Evolutionary conservation across 2,113 vertebrate species (phyloP).

Genomic region (Rhabdomys dilectus): DNA sequence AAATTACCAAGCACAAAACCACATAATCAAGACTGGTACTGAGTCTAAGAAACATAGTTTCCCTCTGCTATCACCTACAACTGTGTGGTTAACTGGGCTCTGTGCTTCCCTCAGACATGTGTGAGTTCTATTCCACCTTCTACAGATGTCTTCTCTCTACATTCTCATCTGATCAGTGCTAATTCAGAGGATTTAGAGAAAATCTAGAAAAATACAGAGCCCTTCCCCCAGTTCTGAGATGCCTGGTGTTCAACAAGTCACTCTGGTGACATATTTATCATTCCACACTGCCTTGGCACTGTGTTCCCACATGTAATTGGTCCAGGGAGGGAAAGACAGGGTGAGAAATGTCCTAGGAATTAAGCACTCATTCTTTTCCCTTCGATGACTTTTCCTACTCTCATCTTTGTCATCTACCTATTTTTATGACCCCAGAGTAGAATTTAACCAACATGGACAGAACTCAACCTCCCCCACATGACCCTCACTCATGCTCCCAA

Average conservation of each 20-base stretch:
- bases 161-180: background rate
- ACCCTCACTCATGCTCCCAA: background rate
- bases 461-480: background rate
- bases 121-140: background rate
- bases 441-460: background rate
- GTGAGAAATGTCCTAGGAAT: background rate
- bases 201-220: background rate
- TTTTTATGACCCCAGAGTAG: background rate
- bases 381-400: background rate
- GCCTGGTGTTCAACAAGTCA: background rate
- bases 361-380: background rate
- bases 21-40: background rate
- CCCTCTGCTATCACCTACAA: background rate
- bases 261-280: background rate
- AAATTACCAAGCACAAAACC: constrained; percentile 7
- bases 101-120: background rate
- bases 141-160: background rate
- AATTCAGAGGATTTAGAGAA: background rate
- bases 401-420: background rate
- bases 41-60: background rate
- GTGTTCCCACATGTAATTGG: background rate
- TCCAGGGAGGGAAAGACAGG: background rate
- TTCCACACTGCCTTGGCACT: background rate
- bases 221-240: background rate
- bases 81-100: background rate